Evolutionary conservation across 1,140 invertebrate genomes (phyloP), one percentile per base, ranked within the genome.

Genomic region (Thaumatotibia leucotreta): DNA sequence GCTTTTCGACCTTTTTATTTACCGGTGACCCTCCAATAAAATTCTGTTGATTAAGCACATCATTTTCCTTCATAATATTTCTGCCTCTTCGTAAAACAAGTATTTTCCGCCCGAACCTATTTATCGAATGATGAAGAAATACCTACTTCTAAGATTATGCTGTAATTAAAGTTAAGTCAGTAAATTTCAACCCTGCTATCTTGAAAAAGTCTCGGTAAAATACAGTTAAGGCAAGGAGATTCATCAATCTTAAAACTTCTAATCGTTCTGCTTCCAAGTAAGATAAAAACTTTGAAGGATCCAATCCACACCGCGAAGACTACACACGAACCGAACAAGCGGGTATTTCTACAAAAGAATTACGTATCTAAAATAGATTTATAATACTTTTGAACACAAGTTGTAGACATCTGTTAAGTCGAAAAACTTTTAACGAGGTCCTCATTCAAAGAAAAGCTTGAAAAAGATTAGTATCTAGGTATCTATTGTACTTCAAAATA

Each of bases 201-300:
- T 64, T 58, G 61, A 39, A 58, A 65, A 67, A 50, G 68, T 27
- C 31, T n/a, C 11, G 64, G 67, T 69, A 67, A 76, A 73, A 65
- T 72, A 73, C 69, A 75, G 75, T 74, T 73, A 33, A 68, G 73
- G 63, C 58, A 45, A 29, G 29, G 49, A 66, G 69, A 71, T 76
- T 72, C 75, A 79, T 81, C 75, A 79, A 77, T 79, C 75, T 77
- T 72, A 45, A 67, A 74, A 79, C 45, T 79, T 77, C 58, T 79
- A 77, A 77, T 79, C 73, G 68, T 20, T 45, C 63, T 67, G 50
- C 68, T 64, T 79, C 52, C 64, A 66, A 62, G 68, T 39, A 33
- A 70, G 66, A 66, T 67, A 67, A 65, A 69, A 73, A 67, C 61
- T 70, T 70, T 63, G 52, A 29, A 58, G 52, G 11, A 58, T 58